Base-by-base conservation (phyloP, 1,140 invertebrate species). In the Wasmannia auropunctata region DNA sequence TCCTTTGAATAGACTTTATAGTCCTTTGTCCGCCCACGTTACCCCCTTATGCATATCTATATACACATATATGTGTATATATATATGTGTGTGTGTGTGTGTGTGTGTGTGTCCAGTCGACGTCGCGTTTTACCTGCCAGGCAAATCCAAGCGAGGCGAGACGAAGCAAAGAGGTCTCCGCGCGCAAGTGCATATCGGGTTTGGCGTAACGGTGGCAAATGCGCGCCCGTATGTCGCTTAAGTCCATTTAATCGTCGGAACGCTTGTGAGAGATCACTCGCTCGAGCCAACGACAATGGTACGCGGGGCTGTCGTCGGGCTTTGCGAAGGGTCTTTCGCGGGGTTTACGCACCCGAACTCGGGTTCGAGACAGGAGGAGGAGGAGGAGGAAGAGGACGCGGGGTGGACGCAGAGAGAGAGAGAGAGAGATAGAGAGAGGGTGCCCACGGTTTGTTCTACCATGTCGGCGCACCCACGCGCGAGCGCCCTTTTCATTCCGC, bases 401-500 rank as follows among this genome's bases (percentile, higher is more conserved):
- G 62, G n/a, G 67, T 14, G 10, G 70, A 37, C 11, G 40, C 2
- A 28, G 19, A 6, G 25, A 2, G 19, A n/a, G n/a, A n/a, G n/a
- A n/a, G n/a, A n/a, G n/a, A n/a, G n/a, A n/a, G n/a, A n/a, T n/a
- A n/a, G n/a, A n/a, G n/a, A n/a, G 63, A 54, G 54, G 51, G 34
- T 60, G 77, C 70, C 67, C 70, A 87, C 70, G 84, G 84, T 91
- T 67, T 91, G 88, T 87, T 58, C 80, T 87, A 63, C 84, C 89
- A 84, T 91, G 90, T 91, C 88, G 90, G 56, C 83, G 87, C 92
- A 92, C 91, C 92, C 91, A 91, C 91, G 91, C 91, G 91, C 91
- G 89, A 72, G 85, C 88, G 80, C 58, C 87, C 84, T 81, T 70
- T 84, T 89, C 74, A 74, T 56, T 25, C 63, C n/a, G 63, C 87